Evolutionary conservation across 2,797 vertebrate genomes (phyloP), one percentile per base, ranked within the genome.

Genomic region (Pygocentrus nattereri): DNA sequence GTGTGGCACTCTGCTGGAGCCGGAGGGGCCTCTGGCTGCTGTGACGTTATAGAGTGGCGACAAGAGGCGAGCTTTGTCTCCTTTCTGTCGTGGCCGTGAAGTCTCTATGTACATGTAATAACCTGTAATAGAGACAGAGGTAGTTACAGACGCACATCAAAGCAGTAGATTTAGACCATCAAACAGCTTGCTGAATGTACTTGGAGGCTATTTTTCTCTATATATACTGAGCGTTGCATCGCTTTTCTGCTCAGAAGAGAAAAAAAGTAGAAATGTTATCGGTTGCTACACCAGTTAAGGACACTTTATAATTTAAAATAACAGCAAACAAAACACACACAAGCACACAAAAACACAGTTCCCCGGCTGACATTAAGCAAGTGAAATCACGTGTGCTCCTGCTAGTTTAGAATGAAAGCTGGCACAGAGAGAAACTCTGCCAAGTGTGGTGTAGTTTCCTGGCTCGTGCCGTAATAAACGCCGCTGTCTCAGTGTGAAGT

Each of bases 71-170:
- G 97, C 97, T 23, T 95, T 97, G 91, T 99, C 97, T n/a, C 97
- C 97, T 0, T 90, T 91, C 82, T 94, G 90, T 19, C 97, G 94
- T 0, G 98, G 97, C 21, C 94, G 92, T 0, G 98, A 99, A 0
- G 98, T 96, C 90, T 99, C 97, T 0, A 98, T 99, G 93, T 98
- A 99, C 97, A 99, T 99, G 91, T 99, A 99, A 88, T 96, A 97
- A 62, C 97, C 98, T 99, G 89, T 25, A 87, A 89, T 10, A 49
- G 62, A 84, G 2, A 54, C 30, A 80, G 61, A 81, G 52, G 64
- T 27, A 2, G 16, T 62, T 16, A 62, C 15, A 31, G 58, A 18
- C 3, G 16, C 34, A 67, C 64, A 21, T 67, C 18, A 38, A 23
- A 67, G 64, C 34, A n/a, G 61, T 18, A 1, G 7, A 34, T 21